phyloP scores from a whole-genome alignment of 2,797 vertebrate genomes.

The Xenentodon cancila region DNA sequence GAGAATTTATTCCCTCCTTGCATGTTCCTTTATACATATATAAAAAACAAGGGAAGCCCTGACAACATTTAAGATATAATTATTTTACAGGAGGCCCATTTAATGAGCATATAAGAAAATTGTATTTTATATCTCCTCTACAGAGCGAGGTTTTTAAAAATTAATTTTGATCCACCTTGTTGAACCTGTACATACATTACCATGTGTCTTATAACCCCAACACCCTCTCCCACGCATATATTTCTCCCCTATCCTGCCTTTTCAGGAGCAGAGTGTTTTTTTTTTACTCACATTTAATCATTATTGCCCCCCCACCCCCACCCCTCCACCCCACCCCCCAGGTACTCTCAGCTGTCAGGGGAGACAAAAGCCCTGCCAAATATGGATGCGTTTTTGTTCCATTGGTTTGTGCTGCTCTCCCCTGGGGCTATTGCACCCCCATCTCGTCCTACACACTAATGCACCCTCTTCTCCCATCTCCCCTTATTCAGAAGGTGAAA shows the following conservation, averaged over 20 bases:
- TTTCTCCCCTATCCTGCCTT: conserved; percentile 31
- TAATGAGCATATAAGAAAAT: conserved; percentile 25
- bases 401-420: conserved; percentile 75
- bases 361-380: conserved; percentile 81
- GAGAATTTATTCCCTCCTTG: conserved; percentile 16
- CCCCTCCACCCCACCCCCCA: conserved; percentile 50
- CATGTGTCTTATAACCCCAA: conserved; percentile 42
- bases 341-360: conserved; percentile 71
- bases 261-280: conserved; percentile 66
- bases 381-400: conserved; percentile 81
- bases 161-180: conserved; percentile 39
- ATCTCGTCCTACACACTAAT: conserved; percentile 25
- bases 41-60: conserved; percentile 20
- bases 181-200: conserved; percentile 66
- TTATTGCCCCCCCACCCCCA: conserved; percentile 66
- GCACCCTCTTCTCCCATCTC: conserved; percentile 17
- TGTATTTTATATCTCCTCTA: conserved; percentile 23
- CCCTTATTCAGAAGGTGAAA: conserved; percentile 40
- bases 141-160: conserved; percentile 19
- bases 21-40: conserved; percentile 8
- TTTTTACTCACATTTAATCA: conserved; percentile 81
- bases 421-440: conserved; percentile 67
- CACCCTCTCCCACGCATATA: not conserved
- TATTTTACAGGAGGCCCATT: conserved; percentile 26
- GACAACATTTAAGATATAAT: conserved; percentile 29